Conservation (phyloP, 1,140 invertebrate species). For the Zaprionus africanus region DNA sequence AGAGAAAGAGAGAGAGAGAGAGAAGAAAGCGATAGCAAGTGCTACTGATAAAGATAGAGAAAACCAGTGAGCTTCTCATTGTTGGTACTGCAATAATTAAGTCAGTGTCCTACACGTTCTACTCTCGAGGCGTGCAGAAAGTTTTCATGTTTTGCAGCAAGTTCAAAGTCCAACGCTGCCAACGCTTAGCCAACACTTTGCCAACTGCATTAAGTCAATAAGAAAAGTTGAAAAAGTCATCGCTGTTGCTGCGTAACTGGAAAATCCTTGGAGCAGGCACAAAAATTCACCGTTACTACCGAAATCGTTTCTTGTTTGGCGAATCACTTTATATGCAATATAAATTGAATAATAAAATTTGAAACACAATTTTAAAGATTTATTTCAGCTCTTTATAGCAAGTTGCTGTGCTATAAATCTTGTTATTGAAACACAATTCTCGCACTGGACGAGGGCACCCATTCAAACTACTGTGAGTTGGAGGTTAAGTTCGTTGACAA, state of each 20-base stretch:
- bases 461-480: background rate
- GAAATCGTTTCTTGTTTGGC: background rate
- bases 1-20: too few species aligned
- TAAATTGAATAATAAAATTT: background rate
- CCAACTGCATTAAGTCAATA: constrained; percentile 78
- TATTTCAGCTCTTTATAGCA: background rate
- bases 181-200: constrained; percentile 68
- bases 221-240: constrained; percentile 63
- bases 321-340: background rate
- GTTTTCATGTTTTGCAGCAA: constrained; percentile 37
- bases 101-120: constrained; percentile 4
- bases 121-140: constrained; percentile 12
- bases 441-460: background rate
- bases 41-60: too few species aligned
- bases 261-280: background rate
- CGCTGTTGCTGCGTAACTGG: background rate
- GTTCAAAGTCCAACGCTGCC: constrained; percentile 38
- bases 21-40: too few species aligned
- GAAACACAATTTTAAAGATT: background rate
- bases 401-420: background rate
- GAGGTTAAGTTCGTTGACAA: constrained; percentile 1
- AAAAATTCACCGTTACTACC: background rate
- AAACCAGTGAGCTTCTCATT: too few species aligned
- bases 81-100: too few species aligned
- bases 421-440: constrained; percentile 1